Base-by-base conservation (phyloP, 2,888 invertebrate species). In the Micoletzkya japonica region DNA sequence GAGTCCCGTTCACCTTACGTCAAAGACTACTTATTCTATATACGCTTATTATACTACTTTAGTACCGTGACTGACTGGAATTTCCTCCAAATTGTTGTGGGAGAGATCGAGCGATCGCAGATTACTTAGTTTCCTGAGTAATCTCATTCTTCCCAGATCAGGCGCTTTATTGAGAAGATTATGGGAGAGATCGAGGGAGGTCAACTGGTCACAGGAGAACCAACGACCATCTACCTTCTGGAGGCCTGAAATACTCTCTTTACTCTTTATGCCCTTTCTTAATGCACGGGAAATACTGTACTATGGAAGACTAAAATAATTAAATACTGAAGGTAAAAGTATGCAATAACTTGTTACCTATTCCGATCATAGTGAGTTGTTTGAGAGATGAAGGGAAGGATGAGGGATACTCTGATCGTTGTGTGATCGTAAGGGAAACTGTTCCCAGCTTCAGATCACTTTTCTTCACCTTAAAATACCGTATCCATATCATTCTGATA, bases 171-270 rank as follows among this genome's bases (percentile, higher is more conserved):
- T 34, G 32, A 63, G n/a, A 0, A 10, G 63, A 63, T 63, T 63
- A 7, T 36, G 20, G n/a, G 63, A 63, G 6, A 63, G 63, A 50
- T 63, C 63, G 24, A 63, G 63, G 24, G 49, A 14, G 7, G 63
- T 63, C 7, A 63, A 26, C 1, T 32, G 63, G 14, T 44, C 50
- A 26, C 63, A 63, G 1, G 49, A 28, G 63, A 63, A 63, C 63
- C 63, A 63, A 10, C 50, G 17, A 17, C 63, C 63, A 32, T 63
- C 63, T 17, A 63, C 50, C n/a, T 34, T 4, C 32, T 50, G 39
- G 32, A 49, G n/a, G 4, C 50, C 49, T 39, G 17, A 10, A 39
- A 10, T 39, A 7, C 17, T 39, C 17, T 10, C 39, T 6, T 39
- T 39, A 39, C 17, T 39, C 39, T 39, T 39, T 39, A 17, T 39